Evolutionary conservation across 2,797 vertebrate species (phyloP).

Genomic region (Anisognathus igniventris): DNA sequence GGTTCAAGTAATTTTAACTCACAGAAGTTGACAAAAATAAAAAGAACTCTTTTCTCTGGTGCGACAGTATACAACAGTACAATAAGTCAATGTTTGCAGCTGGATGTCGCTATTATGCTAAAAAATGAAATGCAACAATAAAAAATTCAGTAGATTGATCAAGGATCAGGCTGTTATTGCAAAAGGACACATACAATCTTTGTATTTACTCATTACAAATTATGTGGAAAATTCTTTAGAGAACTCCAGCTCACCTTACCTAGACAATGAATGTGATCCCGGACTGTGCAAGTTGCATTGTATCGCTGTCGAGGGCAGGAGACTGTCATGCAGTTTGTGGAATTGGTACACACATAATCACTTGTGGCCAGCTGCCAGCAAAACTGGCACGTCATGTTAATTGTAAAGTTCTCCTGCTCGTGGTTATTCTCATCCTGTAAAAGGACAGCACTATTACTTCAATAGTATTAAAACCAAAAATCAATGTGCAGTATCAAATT

Average conservation of each 20-base stretch:
- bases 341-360: conserved; percentile 86
- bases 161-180: not conserved
- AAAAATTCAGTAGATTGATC: not conserved
- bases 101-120: not conserved
- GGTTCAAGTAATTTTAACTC: not conserved
- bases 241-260: conserved; percentile 69
- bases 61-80: not conserved
- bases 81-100: not conserved
- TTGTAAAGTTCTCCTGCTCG: conserved; percentile 79
- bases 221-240: not conserved
- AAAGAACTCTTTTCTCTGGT: not conserved
- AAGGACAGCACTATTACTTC: not conserved
- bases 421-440: conserved; percentile 78
- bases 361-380: conserved; percentile 94
- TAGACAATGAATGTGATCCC: conserved; percentile 90
- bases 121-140: not conserved
- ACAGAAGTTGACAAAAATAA: not conserved
- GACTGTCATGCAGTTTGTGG: conserved; percentile 90
- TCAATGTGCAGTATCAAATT: not conserved
- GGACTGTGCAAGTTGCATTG: conserved; percentile 85
- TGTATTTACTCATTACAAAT: not conserved
- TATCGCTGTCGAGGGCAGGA: conserved; percentile 89
- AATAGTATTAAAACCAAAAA: not conserved
- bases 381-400: conserved; percentile 89
- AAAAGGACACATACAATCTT: not conserved